phyloP scores from a whole-genome alignment of 2,797 vertebrate species.

The Rhodeus uyekii region DNA sequence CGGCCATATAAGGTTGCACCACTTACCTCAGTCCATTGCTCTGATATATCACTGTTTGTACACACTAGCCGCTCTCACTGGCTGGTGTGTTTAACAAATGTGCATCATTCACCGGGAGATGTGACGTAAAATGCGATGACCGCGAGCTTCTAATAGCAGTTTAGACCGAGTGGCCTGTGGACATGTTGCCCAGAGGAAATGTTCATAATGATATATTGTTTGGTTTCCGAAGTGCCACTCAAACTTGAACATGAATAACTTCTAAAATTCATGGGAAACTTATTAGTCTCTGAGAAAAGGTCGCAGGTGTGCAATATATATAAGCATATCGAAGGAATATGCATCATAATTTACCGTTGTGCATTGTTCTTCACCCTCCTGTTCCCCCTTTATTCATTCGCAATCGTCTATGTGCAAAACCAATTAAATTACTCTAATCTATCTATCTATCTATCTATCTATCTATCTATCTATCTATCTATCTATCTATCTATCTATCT shows the following conservation, averaged over 20 bases:
- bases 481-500: background rate
- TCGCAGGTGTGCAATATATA: too few relatives aligned
- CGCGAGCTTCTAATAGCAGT: conserved; percentile 43
- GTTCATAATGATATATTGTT: conserved; percentile 51
- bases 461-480: background rate
- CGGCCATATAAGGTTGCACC: conserved; percentile 59
- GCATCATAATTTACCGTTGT: background rate
- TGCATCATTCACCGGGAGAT: conserved; percentile 52
- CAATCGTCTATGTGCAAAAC: conserved; percentile 1
- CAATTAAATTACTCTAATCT: background rate
- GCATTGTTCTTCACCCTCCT: background rate
- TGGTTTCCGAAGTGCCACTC: conserved; percentile 51
- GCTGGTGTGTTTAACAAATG: conserved; percentile 58
- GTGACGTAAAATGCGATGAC: conserved; percentile 41
- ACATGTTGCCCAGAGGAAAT: conserved; percentile 44
- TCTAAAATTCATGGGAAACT: conserved; percentile 27
- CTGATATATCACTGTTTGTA: conserved; percentile 63
- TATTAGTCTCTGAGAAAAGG: background rate
- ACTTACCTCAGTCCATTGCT: conserved; percentile 59
- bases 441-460: conserved; percentile 13
- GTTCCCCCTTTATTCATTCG: background rate
- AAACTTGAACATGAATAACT: conserved; percentile 39
- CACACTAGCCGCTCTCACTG: conserved; percentile 52
- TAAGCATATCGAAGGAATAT: background rate
- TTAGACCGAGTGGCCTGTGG: conserved; percentile 52